A percentile compares a stretch with the other conserved stretches of the same genome.
These are phyloP conservation scores for Cremastobaeus sp. DNA, from an alignment of 2,888 invertebrate species.

Conservation along the genomic window DNA sequence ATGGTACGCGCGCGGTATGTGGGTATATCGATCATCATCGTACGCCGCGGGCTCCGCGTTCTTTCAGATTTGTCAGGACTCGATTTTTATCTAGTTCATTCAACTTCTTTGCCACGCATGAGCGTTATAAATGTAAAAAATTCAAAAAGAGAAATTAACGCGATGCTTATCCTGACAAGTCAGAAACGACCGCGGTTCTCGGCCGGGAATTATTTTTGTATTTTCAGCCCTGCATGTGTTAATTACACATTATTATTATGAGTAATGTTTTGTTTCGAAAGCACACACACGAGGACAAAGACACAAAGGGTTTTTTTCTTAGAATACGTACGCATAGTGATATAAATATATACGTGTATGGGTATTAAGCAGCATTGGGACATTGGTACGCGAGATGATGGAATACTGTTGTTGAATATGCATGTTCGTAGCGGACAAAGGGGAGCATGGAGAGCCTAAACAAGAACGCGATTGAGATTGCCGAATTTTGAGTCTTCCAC, in stretches of 20 bases:
- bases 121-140: no score
- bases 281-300: slow-evolving; percentile 1
- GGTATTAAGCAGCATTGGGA: slow-evolving; percentile 30
- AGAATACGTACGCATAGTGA: slow-evolving; percentile 37
- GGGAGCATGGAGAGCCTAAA: slow-evolving; percentile 27
- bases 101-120: no score
- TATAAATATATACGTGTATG: slow-evolving; percentile 32
- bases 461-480: slow-evolving; percentile 19
- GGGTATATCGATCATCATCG: no score
- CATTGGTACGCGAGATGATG: slow-evolving; percentile 29
- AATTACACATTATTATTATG: not conserved
- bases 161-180: no score
- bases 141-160: no score
- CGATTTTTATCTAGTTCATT: no score
- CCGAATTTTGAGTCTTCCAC: slow-evolving; percentile 48
- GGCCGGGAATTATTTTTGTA: slow-evolving; percentile 34
- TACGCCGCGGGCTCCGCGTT: no score
- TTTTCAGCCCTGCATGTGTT: slow-evolving; percentile 12
- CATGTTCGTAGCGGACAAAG: slow-evolving; percentile 29
- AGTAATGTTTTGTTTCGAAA: slow-evolving; percentile 24
- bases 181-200: not conserved
- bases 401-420: slow-evolving; percentile 52
- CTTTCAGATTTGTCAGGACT: no score
- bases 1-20: no score
- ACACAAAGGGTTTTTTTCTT: slow-evolving; percentile 30